phyloP scores from a whole-genome alignment of 1,140 invertebrate genomes.

The Papilio polyxenes region DNA sequence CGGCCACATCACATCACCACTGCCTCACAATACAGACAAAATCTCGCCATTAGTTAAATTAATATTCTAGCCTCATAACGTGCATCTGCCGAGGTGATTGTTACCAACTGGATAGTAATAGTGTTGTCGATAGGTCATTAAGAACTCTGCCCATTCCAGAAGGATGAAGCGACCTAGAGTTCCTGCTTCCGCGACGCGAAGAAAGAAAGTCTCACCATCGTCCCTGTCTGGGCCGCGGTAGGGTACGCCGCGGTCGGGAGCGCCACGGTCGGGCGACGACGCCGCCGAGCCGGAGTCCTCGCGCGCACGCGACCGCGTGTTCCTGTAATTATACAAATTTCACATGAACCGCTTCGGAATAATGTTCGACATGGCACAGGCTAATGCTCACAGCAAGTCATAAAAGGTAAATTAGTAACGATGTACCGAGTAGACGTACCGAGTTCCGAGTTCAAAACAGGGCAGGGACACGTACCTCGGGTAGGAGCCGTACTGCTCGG shows the following conservation, averaged over 20 bases:
- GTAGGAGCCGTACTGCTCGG: constrained; percentile 70
- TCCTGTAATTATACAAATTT: constrained; percentile 48
- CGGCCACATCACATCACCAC: not conserved
- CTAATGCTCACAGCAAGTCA: not conserved
- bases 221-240: constrained; percentile 61
- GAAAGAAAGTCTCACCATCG: constrained; percentile 49
- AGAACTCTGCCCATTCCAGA: too few relatives aligned
- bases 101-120: too few relatives aligned
- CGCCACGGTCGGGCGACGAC: constrained; percentile 73
- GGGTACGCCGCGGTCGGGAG: constrained; percentile 65
- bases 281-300: constrained; percentile 74
- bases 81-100: too few relatives aligned
- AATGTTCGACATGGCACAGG: not conserved
- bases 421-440: too few relatives aligned
- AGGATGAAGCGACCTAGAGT: too few relatives aligned
- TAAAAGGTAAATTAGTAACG: not conserved
- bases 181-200: too few relatives aligned
- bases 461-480: constrained; percentile 55
- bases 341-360: not conserved
- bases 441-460: not conserved
- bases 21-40: too few relatives aligned
- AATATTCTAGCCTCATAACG: not conserved
- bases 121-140: too few relatives aligned
- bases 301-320: constrained; percentile 55
- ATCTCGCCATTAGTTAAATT: not conserved